These are phyloP conservation scores for Ennomos fuscantarius DNA, from an alignment of 2,888 invertebrate species.

Conservation along the genomic window DNA sequence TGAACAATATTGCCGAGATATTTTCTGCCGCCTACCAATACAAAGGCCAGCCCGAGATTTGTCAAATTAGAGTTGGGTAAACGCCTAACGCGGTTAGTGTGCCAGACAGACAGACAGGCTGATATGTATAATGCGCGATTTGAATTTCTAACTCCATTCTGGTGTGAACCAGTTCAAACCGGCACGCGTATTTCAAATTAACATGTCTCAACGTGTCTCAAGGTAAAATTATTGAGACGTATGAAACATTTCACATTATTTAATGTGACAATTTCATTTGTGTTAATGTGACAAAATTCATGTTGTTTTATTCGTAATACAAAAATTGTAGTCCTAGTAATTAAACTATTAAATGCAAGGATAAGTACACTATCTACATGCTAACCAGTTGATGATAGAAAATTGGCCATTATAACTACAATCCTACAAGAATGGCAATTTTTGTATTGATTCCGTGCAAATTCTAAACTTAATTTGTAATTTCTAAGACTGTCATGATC, in stretches of 20 bases:
- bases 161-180: conserved; percentile 27
- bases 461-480: no score
- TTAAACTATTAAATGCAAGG: no score
- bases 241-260: not conserved
- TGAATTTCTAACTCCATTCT: conserved; percentile 55
- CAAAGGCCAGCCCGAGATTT: conserved; percentile 50
- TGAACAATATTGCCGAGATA: conserved; percentile 2
- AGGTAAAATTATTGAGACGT: not conserved
- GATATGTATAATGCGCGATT: conserved; percentile 58
- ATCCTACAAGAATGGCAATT: no score
- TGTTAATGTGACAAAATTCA: no score
- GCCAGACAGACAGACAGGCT: conserved; percentile 53
- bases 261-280: no score
- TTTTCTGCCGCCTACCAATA: conserved; percentile 16
- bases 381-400: no score
- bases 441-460: no score
- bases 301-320: not conserved
- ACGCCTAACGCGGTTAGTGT: conserved; percentile 55
- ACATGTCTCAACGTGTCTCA: not conserved
- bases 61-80: conserved; percentile 58
- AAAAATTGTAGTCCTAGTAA: not conserved
- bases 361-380: no score
- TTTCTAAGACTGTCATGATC: no score
- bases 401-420: no score
- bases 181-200: conserved; percentile 9